A percentile compares a stretch with the other conserved stretches of the same genome.
Evolutionary conservation across 2,113 vertebrate genomes (phyloP).

Genomic region (Melanerpes formicivorus): DNA sequence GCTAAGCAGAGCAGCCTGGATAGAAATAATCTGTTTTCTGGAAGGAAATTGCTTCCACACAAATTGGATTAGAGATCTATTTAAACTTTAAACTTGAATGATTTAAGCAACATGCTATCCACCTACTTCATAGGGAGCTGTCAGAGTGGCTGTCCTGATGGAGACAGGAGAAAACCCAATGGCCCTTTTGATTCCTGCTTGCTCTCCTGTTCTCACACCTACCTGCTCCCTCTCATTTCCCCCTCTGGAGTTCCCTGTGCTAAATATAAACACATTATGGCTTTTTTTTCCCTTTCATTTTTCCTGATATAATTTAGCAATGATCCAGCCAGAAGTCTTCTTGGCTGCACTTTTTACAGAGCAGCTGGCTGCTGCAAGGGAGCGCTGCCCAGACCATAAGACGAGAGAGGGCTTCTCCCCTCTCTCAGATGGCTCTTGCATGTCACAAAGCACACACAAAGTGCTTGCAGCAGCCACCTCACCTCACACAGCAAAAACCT

Average conservation of each 20-base stretch:
- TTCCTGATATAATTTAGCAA: background rate
- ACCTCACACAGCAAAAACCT: background rate
- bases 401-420: background rate
- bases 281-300: background rate
- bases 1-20: constrained; percentile 51
- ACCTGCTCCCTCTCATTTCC: background rate
- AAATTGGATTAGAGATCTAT: constrained; percentile 67
- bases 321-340: background rate
- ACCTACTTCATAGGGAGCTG: constrained; percentile 19
- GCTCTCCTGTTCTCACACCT: background rate
- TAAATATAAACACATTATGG: background rate
- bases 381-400: rapidly evolving
- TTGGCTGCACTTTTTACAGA: background rate
- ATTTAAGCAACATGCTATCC: constrained; percentile 46
- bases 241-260: background rate
- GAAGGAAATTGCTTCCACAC: constrained; percentile 66
- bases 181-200: background rate
- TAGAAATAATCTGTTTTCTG: constrained; percentile 67
- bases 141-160: background rate
- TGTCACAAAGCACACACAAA: background rate
- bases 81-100: constrained; percentile 68
- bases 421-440: background rate
- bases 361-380: background rate
- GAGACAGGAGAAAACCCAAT: background rate
- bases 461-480: background rate